Evolutionary conservation across 92 coral and sea anemone species (phyloP).

Genomic region (Ricordea florida): DNA sequence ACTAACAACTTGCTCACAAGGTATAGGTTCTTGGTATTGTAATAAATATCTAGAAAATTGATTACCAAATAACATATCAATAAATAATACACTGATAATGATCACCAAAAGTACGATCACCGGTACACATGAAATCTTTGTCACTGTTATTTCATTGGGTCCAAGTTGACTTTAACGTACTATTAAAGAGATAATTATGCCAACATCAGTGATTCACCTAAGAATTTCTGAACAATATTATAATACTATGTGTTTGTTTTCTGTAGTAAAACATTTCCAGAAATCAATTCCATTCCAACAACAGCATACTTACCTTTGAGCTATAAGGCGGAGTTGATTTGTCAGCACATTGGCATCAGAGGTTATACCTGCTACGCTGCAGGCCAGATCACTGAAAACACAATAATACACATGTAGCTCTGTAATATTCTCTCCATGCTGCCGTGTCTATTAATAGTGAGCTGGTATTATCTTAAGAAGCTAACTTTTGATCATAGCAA

Average conservation of each 20-base stretch:
- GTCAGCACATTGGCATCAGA: slow-evolving; percentile 98
- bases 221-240: neutral
- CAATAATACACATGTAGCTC: neutral
- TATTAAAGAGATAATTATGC: neutral
- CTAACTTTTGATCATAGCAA: too few relatives aligned
- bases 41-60: slow-evolving; percentile 74
- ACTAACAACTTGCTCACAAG: slow-evolving; percentile 97
- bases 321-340: slow-evolving; percentile 90
- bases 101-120: neutral
- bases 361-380: slow-evolving; percentile 99
- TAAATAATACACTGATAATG: neutral
- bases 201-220: neutral
- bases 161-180: too few relatives aligned
- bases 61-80: neutral
- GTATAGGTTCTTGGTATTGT: slow-evolving; percentile 94
- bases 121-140: neutral
- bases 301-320: slow-evolving; percentile 97
- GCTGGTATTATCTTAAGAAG: too few relatives aligned
- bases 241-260: too few relatives aligned
- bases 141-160: too few relatives aligned
- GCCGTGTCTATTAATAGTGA: too few relatives aligned
- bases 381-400: slow-evolving; percentile 88
- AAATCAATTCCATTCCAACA: too few relatives aligned
- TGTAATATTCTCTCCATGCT: too few relatives aligned
- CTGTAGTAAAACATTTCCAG: too few relatives aligned